Conservation (phyloP, 2,888 invertebrate genomes). For the Tineola bisselliella region DNA sequence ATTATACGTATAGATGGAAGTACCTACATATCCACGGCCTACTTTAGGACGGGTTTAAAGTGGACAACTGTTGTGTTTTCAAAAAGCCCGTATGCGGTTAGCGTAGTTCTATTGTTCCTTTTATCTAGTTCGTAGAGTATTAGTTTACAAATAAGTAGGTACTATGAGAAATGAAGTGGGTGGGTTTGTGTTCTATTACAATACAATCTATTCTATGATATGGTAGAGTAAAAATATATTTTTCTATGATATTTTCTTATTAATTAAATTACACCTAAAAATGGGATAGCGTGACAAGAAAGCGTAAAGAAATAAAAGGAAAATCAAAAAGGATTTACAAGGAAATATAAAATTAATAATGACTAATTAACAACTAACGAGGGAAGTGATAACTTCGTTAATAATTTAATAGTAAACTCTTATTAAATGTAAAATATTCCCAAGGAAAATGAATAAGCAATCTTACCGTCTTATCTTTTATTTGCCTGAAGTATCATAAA, state of each 20-base stretch:
- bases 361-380: not conserved
- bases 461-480: not conserved
- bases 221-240: too few relatives aligned
- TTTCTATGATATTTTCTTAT: too few relatives aligned
- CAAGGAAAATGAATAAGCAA: not conserved
- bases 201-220: too few relatives aligned
- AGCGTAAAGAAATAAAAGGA: not conserved
- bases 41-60: conserved; percentile 10
- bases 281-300: not conserved
- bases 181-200: too few relatives aligned
- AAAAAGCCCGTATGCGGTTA: conserved; percentile 3
- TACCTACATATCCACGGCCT: not conserved
- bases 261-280: too few relatives aligned
- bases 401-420: not conserved
- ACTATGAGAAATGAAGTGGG: too few relatives aligned
- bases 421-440: not conserved
- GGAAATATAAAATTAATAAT: not conserved
- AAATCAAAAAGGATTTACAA: not conserved
- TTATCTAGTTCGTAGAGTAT: not conserved
- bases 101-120: not conserved
- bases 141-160: not conserved
- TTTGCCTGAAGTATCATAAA: not conserved
- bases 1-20: not conserved
- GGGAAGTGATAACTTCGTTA: not conserved
- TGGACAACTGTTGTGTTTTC: conserved; percentile 7